Conservation (phyloP, 2,888 invertebrate species). For the Drosophila parthenogenetica region DNA sequence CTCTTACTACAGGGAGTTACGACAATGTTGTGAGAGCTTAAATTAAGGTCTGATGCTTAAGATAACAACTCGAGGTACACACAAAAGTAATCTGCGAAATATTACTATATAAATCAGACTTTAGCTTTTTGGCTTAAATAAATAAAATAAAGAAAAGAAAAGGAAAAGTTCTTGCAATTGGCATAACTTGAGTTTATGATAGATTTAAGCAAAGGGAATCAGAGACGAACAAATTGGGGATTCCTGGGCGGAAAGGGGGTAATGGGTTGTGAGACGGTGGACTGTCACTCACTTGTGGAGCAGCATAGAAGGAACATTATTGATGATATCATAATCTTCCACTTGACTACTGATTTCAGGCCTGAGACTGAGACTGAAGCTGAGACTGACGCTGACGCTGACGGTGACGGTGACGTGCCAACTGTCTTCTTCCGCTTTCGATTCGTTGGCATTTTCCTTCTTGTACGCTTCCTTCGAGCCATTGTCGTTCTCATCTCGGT, state of each 20-base stretch:
- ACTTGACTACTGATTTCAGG: conserved; percentile 81
- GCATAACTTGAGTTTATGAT: conserved; percentile 29
- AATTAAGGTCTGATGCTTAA: not conserved
- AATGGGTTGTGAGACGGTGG: not conserved
- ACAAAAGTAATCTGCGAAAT: not conserved
- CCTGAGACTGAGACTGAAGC: conserved; percentile 18
- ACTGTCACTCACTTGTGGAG: conserved; percentile 81
- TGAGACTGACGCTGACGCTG: not conserved
- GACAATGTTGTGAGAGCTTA: not conserved
- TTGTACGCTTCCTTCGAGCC: conserved; percentile 46
- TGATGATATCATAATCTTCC: conserved; percentile 84
- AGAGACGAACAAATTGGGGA: conserved; percentile 32
- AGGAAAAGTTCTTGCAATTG: conserved; percentile 17
- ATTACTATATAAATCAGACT: conserved; percentile 32
- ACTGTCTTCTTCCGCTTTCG: conserved; percentile 76
- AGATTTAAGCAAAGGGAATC: conserved; percentile 14
- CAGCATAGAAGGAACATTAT: conserved; percentile 83
- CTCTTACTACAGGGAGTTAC: not conserved
- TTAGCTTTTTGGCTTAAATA: conserved; percentile 8
- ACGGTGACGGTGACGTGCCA: conserved; percentile 63
- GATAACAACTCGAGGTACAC: not conserved
- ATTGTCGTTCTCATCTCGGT: conserved; percentile 18
- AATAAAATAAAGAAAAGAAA: conserved; percentile 5
- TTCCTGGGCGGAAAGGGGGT: conserved; percentile 21
- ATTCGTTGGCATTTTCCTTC: conserved; percentile 65